Base-by-base conservation (phyloP, 1,140 invertebrate genomes). In the Metaphire vulgaris region DNA sequence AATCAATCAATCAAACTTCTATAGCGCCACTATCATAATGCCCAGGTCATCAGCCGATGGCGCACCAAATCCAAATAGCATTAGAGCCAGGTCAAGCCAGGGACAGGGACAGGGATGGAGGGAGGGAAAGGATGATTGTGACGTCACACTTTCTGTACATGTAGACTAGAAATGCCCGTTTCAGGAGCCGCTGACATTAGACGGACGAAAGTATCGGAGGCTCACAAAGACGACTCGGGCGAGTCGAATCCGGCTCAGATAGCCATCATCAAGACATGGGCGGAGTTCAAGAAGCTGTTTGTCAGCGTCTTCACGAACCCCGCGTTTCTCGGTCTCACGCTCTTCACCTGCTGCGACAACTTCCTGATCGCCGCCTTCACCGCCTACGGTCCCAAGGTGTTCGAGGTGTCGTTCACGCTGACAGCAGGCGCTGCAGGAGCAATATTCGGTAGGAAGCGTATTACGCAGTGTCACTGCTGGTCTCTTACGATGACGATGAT, bases 301-400 rank as follows among this genome's bases (percentile, higher is more conserved):
- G 0, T 34, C 32, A 73, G 34, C 26, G 29, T 73, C 28, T 26
- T 73, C n/a, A 56, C 12, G 28, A 73, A 41, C 1, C 72, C 16
- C 14, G n/a, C 72, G 0, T 73, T 26, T 34, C 15, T 73, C 33
- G 26, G 32, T 34, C 28, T 41, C 33, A 34, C 31, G 15, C 0
- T 56, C 72, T 73, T 73, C 33, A 26, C 26, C 34, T 1, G 12
- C 30, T 41, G 72, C 28, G 72, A 73, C 6, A 73, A 34, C 31
- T 73, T 73, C 72, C 1, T 73, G 0, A 64, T 73, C 30, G n/a
- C 41, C 1, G 72, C 31, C 15, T 73, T 73, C 72, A 73, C 32
- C 30, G 32, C 72, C 1, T 73, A 41, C 30, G 72, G 72, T 1
- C 72, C 72, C 12, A 73, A 73, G 26, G 41, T 73, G 1, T 73